Percentiles rank a stretch among this genome's conserved stretches.
These are phyloP conservation scores for Daboia siamensis DNA, from an alignment of 2,113 vertebrate species.

Conservation along the genomic window DNA sequence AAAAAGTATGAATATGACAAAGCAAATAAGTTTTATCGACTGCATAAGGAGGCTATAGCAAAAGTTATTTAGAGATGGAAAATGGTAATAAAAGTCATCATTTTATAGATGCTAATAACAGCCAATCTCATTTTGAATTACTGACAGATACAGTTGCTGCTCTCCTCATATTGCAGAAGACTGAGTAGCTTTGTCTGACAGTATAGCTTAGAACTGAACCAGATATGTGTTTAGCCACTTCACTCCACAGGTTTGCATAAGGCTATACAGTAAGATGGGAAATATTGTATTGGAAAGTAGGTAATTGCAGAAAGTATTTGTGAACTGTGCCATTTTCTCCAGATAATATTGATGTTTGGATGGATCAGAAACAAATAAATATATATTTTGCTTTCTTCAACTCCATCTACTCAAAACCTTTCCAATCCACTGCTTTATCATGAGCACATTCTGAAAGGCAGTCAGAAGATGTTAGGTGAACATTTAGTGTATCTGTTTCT, in stretches of 20 bases:
- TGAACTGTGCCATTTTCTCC: background rate
- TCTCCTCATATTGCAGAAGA: background rate
- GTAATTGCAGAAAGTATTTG: background rate
- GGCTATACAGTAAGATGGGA: background rate
- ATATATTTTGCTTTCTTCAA: background rate
- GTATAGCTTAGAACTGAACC: background rate
- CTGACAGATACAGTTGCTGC: background rate
- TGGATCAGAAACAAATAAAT: background rate
- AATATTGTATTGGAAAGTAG: background rate
- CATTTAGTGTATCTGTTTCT: background rate
- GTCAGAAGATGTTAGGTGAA: background rate
- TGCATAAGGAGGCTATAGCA: background rate
- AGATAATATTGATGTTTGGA: background rate
- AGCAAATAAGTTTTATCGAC: background rate
- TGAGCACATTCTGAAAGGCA: background rate
- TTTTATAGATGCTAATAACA: background rate
- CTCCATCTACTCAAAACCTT: background rate
- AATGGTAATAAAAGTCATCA: constrained; percentile 14
- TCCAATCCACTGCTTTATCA: background rate
- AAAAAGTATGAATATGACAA: background rate
- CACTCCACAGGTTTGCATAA: background rate
- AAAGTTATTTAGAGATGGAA: background rate
- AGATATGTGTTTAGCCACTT: background rate
- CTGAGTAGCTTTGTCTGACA: background rate
- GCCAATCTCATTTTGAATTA: background rate